Base-by-base conservation (phyloP, 2,888 invertebrate genomes). In the Arge pagana region DNA sequence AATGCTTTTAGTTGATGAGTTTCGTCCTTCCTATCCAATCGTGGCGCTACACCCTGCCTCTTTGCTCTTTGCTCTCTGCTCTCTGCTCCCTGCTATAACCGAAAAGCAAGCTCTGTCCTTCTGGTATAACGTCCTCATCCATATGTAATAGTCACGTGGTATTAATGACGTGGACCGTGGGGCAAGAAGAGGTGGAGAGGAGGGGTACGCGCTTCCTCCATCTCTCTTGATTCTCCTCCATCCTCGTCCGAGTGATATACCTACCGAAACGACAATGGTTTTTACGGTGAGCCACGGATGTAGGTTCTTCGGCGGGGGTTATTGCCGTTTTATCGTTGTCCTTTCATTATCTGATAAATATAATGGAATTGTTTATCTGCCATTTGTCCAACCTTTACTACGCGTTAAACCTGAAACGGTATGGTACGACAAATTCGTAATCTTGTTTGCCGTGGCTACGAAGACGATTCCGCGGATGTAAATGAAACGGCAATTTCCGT, bases 1-100 rank as follows among this genome's bases (percentile, higher is more conserved):
- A n/a, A 76, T 73, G 74, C 76, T 76, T 76, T 76, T 75, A 76
- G 76, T 71, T 72, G 74, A 76, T 76, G 76, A 76, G 71, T 68
- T 70, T 62, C 65, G 67, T 68, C 68, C 68, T 64, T 48, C 48
- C 48, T 66, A 67, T 67, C 68, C 67, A 67, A 68, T 68, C 60
- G 62, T 60, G 62, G 62, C 63, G 45, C 54, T 52, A 52, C 53
- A 57, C 52, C 48, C 63, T 69, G 65, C 61, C 62, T 63, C 67
- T 60, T 59, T 60, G 60, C 61, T 59, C 52, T 54, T 56, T 42
- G 39, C 50, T 53, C 45, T 50, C 57, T 45, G 59, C 55, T 41
- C 51, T 41, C 43, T 21, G 28, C 31, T 50, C 39, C 54, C 57
- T 60, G 61, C 55, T 56, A n/a, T n/a, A n/a, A n/a, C n/a, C n/a